Evolutionary conservation across 2,888 invertebrate species (phyloP).

Genomic region (Diloba caeruleocephala): DNA sequence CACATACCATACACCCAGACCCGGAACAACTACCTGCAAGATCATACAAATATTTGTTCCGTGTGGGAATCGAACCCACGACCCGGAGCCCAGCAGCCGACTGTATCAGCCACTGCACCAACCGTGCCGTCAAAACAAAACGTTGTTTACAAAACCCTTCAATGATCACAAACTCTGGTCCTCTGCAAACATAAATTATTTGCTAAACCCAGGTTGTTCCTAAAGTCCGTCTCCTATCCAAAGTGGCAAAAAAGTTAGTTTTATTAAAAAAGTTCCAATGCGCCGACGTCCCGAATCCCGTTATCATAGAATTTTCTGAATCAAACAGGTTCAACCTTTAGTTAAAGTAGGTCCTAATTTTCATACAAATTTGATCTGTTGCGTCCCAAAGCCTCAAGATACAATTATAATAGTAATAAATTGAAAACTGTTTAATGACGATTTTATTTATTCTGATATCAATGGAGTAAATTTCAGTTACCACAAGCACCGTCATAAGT

Average conservation of each 20-base stretch:
- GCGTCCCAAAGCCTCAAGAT: slow-evolving; percentile 42
- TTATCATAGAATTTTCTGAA: slow-evolving; percentile 46
- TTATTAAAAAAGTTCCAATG: slow-evolving; percentile 82
- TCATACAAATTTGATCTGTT: slow-evolving; percentile 13
- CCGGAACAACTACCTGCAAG: too few species aligned
- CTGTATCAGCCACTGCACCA: too few species aligned
- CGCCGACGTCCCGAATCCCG: slow-evolving; percentile 52
- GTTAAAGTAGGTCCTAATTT: slow-evolving; percentile 9
- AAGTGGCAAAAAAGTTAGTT: slow-evolving; percentile 67
- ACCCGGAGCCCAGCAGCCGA: too few species aligned
- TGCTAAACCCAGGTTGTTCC: slow-evolving; percentile 63
- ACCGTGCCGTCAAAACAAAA: too few species aligned
- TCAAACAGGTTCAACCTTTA: slow-evolving; percentile 19
- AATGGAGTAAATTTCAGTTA: slow-evolving; percentile 45
- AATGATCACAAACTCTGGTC: too few species aligned
- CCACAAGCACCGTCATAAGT: slow-evolving; percentile 34
- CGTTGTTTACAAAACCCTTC: too few species aligned
- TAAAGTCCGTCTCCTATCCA: slow-evolving; percentile 68
- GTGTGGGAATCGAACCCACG: too few species aligned
- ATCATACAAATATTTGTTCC: too few species aligned
- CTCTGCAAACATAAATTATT: too few species aligned
- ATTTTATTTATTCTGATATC: slow-evolving; percentile 46
- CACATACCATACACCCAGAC: too few species aligned
- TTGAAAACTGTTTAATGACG: slow-evolving; percentile 33
- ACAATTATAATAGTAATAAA: slow-evolving; percentile 51